These are phyloP conservation scores for Acrocera orbiculus DNA, from an alignment of 2,888 invertebrate genomes.

Conservation along the genomic window DNA sequence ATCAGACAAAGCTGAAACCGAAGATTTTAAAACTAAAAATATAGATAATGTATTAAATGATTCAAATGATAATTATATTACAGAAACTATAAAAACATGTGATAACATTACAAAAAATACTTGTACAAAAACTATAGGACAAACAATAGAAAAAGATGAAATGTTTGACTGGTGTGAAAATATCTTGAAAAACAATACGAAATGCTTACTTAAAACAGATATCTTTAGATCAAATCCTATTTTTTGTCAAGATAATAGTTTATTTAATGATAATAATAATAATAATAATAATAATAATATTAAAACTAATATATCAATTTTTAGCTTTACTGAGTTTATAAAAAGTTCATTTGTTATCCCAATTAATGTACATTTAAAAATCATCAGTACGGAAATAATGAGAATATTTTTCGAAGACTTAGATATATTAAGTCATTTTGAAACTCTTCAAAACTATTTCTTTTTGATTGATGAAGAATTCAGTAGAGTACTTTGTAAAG, in stretches of 20 bases:
- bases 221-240: no score
- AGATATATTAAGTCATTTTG: constrained; percentile 43
- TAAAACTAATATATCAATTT: no score
- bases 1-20: constrained; percentile 13
- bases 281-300: no score
- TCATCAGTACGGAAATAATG: constrained; percentile 54
- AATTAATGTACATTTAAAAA: constrained; percentile 45
- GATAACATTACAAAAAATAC: no score
- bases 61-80: neutral
- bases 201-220: no score
- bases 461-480: constrained; percentile 69
- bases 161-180: no score
- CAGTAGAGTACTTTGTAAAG: constrained; percentile 49
- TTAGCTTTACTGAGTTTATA: constrained; percentile 41
- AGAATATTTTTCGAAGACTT: constrained; percentile 50
- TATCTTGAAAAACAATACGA: no score
- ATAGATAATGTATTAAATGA: constrained; percentile 6
- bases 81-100: no score
- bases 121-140: no score
- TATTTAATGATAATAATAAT: no score
- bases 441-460: constrained; percentile 57
- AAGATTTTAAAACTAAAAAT: constrained; percentile 1
- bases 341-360: constrained; percentile 52
- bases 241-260: no score
- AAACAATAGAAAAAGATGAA: no score